phyloP scores from a whole-genome alignment of 1,140 invertebrate species.

The Arctopsyche grandis region DNA sequence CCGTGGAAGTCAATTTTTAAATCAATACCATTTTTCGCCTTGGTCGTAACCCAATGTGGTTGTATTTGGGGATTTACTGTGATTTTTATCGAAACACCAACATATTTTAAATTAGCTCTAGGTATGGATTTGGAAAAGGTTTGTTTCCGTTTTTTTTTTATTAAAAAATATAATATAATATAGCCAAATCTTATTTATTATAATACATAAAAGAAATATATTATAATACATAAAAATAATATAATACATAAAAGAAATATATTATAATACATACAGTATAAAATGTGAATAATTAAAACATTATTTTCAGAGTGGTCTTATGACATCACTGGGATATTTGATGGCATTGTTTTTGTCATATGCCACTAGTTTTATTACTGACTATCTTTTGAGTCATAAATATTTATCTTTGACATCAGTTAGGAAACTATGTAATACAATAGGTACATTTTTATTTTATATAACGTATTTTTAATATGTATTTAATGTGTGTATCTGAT shows the following conservation, averaged over 20 bases:
- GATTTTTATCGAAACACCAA: constrained; percentile 8
- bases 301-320: constrained; percentile 17
- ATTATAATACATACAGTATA: no score
- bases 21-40: constrained; percentile 4
- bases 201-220: background rate
- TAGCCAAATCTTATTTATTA: background rate
- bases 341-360: background rate
- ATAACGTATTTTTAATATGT: background rate
- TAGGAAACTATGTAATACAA: constrained; percentile 22
- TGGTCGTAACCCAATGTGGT: constrained; percentile 16
- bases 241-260: no score
- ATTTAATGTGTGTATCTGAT: background rate
- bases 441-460: background rate
- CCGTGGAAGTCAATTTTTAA: constrained; percentile 33
- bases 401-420: background rate
- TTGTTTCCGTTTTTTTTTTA: no score
- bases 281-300: no score
- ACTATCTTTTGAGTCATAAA: constrained; percentile 1
- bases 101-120: constrained; percentile 32
- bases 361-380: background rate
- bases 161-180: background rate
- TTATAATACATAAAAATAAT: no score
- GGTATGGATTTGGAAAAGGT: constrained; percentile 32
- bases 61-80: constrained; percentile 25
- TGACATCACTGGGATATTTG: background rate